Percentiles rank a stretch among this genome's conserved stretches.
phyloP scores from a whole-genome alignment of 2,888 invertebrate species.

The Scaptomyza tumidula region DNA sequence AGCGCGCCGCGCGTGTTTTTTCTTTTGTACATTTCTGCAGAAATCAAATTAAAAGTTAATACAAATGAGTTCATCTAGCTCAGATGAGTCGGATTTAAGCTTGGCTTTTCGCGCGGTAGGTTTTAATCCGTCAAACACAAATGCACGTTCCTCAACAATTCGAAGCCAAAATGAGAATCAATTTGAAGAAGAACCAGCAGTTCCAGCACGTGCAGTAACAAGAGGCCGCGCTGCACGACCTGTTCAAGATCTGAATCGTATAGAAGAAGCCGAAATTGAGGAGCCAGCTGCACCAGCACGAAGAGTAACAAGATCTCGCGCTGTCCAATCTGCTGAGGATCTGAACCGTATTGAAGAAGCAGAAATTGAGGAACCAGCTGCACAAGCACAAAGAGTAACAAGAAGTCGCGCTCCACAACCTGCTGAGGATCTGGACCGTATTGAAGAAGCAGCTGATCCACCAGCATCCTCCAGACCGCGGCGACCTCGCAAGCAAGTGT shows the following conservation, averaged over 20 bases:
- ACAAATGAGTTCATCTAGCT: not conserved
- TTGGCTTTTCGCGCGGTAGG: not conserved
- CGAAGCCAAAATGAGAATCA: conserved; percentile 2
- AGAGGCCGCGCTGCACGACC: not conserved
- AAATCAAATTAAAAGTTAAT: not conserved
- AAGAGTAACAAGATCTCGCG: not conserved
- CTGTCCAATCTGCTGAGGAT: not conserved
- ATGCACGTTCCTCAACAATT: not conserved
- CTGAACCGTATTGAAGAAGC: not conserved
- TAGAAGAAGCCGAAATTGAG: no score
- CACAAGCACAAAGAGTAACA: not conserved
- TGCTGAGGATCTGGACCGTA: not conserved
- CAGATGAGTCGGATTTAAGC: conserved; percentile 1
- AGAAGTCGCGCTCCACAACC: not conserved
- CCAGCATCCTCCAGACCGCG: not conserved
- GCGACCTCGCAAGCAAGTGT: conserved; percentile 11
- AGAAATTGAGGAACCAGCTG: not conserved
- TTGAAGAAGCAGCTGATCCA: not conserved
- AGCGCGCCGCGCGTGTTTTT: not conserved
- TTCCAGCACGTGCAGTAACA: not conserved
- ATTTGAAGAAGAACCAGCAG: not conserved
- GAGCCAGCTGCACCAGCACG: not conserved
- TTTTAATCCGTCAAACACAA: not conserved
- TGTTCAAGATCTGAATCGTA: not conserved
- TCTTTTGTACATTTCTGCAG: not conserved